phyloP scores from a whole-genome alignment of 1,140 invertebrate genomes.

The Danaus melanippus region DNA sequence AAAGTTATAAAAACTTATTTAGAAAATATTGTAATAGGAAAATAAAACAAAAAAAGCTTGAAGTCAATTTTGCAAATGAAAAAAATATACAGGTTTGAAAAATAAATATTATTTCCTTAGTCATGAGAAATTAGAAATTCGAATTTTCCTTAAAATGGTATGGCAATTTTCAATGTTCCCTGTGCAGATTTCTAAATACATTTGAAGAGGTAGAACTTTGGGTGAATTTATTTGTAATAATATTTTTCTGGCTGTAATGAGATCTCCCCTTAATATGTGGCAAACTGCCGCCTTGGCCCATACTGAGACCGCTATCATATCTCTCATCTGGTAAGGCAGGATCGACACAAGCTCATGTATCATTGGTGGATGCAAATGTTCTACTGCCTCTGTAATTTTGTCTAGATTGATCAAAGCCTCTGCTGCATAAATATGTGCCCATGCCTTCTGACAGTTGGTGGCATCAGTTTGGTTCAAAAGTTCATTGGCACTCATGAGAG shows the following conservation, averaged over 20 bases:
- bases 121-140: conserved; percentile 37
- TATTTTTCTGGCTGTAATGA: conserved; percentile 60
- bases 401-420: conserved; percentile 91
- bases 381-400: conserved; percentile 86
- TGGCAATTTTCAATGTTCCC: conserved; percentile 69
- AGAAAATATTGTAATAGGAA: no score
- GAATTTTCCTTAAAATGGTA: conserved; percentile 56
- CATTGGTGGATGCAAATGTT: conserved; percentile 86
- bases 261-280: conserved; percentile 60
- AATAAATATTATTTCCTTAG: conserved; percentile 18
- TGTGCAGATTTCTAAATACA: conserved; percentile 69
- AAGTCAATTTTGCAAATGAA: no score
- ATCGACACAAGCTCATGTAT: conserved; percentile 71
- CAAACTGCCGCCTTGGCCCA: conserved; percentile 68
- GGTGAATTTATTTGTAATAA: conserved; percentile 64
- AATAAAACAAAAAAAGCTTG: no score
- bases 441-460: conserved; percentile 75
- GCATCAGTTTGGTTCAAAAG: conserved; percentile 74
- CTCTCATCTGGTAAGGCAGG: conserved; percentile 54
- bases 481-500: conserved; percentile 82
- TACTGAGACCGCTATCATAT: conserved; percentile 61
- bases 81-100: not conserved
- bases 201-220: conserved; percentile 58
- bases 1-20: no score
- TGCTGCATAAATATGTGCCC: conserved; percentile 91